Conservation (phyloP, 2,797 vertebrate species). For the Coregonus ussuriensis region DNA sequence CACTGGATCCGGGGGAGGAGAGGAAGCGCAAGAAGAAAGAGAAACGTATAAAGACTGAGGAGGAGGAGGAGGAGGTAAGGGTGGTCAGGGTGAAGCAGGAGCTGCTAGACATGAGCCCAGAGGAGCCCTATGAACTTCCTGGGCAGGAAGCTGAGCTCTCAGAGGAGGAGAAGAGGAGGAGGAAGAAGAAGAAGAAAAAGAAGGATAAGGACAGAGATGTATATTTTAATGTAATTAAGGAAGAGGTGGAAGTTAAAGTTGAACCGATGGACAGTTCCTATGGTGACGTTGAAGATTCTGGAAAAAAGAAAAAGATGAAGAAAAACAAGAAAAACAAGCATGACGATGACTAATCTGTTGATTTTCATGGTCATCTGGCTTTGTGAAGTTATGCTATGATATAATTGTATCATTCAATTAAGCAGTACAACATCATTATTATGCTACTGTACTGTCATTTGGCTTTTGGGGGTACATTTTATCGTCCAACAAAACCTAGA, state of each 20-base stretch:
- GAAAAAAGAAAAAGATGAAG: conserved; percentile 63
- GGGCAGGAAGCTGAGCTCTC: not conserved
- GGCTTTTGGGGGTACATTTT: not conserved
- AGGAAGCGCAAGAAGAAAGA: conserved; percentile 52
- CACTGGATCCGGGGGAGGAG: conserved; percentile 22
- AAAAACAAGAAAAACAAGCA: conserved; percentile 46
- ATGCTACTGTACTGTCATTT: not conserved
- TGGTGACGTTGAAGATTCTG: conserved; percentile 18
- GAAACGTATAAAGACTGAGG: conserved; percentile 20
- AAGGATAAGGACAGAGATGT: conserved; percentile 49
- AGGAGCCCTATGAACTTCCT: not conserved
- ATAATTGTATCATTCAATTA: not conserved
- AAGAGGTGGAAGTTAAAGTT: conserved; percentile 43
- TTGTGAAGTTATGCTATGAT: not conserved
- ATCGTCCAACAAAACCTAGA: not conserved
- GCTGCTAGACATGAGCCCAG: not conserved
- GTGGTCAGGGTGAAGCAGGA: conserved; percentile 46
- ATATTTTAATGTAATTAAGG: conserved; percentile 35
- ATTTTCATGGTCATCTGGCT: not conserved
- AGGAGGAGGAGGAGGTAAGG: not conserved
- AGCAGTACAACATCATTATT: not conserved
- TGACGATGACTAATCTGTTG: conserved; percentile 40
- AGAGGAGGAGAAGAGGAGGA: conserved; percentile 61
- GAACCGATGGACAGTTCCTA: conserved; percentile 43
- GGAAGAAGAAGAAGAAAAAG: conserved; percentile 58